Conservation (phyloP, 2,888 invertebrate species). For the Euzophera pinguis region DNA sequence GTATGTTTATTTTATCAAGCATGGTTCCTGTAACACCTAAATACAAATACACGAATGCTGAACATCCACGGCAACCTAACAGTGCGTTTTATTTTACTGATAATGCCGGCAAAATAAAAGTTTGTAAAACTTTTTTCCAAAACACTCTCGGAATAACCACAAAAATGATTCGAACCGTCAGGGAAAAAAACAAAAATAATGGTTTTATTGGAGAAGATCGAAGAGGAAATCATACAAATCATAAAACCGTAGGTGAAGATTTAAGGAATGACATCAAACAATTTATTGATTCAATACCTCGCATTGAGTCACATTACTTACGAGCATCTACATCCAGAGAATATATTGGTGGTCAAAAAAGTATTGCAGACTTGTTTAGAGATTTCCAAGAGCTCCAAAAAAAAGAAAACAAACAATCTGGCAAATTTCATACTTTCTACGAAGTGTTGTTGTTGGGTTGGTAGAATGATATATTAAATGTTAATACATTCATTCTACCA, state of each 20-base stretch:
- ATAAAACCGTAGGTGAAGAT: conserved; percentile 3
- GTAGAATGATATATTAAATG: conserved; percentile 12
- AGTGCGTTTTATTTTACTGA: not conserved
- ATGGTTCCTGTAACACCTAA: conserved; percentile 4
- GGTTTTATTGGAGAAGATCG: not conserved
- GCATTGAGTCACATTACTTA: not conserved
- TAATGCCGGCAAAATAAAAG: not conserved
- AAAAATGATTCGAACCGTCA: conserved; percentile 7
- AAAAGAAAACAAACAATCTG: conserved; percentile 9
- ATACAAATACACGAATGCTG: conserved; percentile 12
- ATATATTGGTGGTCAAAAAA: conserved; percentile 19
- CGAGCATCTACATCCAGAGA: conserved; percentile 12
- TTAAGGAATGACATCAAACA: conserved; percentile 3
- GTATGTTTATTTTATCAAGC: conserved; percentile 10
- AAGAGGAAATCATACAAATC: conserved; percentile 8
- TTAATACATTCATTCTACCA: conserved; percentile 16
- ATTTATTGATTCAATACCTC: not conserved
- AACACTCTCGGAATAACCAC: not conserved
- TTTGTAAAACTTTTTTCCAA: conserved; percentile 9
- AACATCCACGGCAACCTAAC: not conserved
- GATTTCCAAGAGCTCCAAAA: conserved; percentile 15
- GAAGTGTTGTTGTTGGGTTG: too few relatives aligned
- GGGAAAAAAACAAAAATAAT: not conserved
- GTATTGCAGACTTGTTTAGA: conserved; percentile 17
- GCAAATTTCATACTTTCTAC: conserved; percentile 15